Evolutionary conservation across 2,888 invertebrate species (phyloP).

Genomic region (Nomada flava): DNA sequence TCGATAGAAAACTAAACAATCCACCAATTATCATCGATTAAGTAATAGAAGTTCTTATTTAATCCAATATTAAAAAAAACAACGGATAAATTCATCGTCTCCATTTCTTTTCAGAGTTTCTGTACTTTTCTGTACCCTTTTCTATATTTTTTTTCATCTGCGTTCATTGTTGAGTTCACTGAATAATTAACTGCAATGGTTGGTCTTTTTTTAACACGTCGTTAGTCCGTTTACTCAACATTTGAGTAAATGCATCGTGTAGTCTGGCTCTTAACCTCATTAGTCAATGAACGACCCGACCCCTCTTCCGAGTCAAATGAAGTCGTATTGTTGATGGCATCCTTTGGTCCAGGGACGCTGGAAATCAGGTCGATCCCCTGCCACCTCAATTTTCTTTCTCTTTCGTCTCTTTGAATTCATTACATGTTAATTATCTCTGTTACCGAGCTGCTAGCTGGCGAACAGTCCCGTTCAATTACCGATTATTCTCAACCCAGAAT

Average conservation of each 20-base stretch:
- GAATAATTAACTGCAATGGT: not conserved
- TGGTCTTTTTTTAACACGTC: slow-evolving; percentile 7
- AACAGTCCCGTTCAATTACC: slow-evolving; percentile 1
- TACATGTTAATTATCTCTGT: not conserved
- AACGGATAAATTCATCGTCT: not conserved
- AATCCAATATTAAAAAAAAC: not conserved
- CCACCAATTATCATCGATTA: too few relatives aligned
- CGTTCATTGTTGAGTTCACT: not conserved
- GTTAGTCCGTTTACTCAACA: slow-evolving; percentile 17
- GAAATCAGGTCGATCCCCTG: slow-evolving; percentile 23
- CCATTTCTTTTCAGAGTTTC: not conserved
- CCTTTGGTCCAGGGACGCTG: slow-evolving; percentile 29
- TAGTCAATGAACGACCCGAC: slow-evolving; percentile 22
- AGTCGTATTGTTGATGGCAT: slow-evolving; percentile 45
- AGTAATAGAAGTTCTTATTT: not conserved
- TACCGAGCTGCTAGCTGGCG: not conserved
- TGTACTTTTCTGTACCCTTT: not conserved
- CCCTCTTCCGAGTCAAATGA: slow-evolving; percentile 44
- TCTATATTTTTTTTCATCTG: not conserved
- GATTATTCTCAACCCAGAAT: not conserved
- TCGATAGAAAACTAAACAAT: too few relatives aligned
- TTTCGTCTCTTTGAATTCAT: slow-evolving; percentile 3
- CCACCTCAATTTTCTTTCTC: slow-evolving; percentile 11
- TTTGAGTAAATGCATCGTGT: slow-evolving; percentile 30
- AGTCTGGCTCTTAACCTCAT: slow-evolving; percentile 52